phyloP scores from a whole-genome alignment of 2,113 vertebrate genomes.

The Archilochus colubris region DNA sequence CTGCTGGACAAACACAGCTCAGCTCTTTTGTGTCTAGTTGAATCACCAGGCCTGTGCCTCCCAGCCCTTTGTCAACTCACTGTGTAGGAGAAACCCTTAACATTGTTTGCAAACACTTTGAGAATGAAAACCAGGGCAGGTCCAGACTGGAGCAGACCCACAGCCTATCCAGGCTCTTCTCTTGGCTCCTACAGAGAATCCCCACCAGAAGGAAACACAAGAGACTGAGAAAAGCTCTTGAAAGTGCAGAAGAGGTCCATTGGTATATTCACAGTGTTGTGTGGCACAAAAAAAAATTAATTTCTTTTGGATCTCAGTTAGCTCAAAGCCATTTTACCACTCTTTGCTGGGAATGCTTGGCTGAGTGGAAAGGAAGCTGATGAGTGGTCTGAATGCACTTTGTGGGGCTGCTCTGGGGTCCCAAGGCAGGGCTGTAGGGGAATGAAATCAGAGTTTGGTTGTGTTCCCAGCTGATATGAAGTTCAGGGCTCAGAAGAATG shows the following conservation, averaged over 20 bases:
- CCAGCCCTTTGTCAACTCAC: not conserved
- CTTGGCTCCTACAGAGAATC: not conserved
- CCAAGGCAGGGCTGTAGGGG: not conserved
- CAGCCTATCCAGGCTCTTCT: fast-evolving
- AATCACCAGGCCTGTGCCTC: not conserved
- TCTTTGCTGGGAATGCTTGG: not conserved
- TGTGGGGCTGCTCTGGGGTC: not conserved
- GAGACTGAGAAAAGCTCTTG: not conserved
- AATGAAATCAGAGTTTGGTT: not conserved
- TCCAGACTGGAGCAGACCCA: not conserved
- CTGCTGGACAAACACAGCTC: not conserved
- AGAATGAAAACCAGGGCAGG: not conserved
- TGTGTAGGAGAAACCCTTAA: not conserved
- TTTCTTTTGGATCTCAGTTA: not conserved
- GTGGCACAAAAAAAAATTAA: not conserved
- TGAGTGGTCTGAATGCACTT: not conserved
- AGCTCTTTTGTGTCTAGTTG: fast-evolving
- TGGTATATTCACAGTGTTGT: not conserved
- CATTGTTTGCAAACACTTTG: not conserved
- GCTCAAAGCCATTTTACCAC: not conserved
- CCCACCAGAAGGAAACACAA: too few species aligned
- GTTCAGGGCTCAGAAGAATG: not conserved
- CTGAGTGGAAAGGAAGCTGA: not conserved
- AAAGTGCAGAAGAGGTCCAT: not conserved
- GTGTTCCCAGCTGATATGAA: not conserved